A percentile compares a stretch with the other conserved stretches of the same genome.
Conservation (phyloP, 1,140 invertebrate genomes). For the Theocolax elegans region DNA sequence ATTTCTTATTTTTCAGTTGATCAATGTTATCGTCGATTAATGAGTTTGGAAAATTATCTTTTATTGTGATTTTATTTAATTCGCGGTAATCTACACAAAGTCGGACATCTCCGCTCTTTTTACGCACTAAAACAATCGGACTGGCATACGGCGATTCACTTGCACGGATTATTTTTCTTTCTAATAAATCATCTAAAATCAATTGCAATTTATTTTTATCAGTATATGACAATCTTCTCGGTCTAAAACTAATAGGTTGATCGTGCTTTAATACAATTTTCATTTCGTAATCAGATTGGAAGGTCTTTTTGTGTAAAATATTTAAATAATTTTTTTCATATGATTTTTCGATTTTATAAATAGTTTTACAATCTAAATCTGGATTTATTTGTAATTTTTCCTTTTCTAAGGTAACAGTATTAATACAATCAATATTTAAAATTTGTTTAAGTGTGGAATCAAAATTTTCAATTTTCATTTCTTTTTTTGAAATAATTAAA, state of each 20-base stretch:
- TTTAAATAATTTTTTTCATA: no score
- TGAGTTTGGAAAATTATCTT: constrained; percentile 51
- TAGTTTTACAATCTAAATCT: no score
- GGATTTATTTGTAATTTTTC: no score
- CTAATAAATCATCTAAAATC: not conserved
- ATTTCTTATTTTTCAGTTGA: not conserved
- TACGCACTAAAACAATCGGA: constrained; percentile 41
- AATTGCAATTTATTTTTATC: not conserved
- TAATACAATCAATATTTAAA: no score
- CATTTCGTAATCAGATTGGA: no score
- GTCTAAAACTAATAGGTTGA: constrained; percentile 43
- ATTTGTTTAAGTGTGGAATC: no score
- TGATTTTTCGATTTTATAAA: no score
- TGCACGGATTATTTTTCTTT: not conserved
- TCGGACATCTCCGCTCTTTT: not conserved
- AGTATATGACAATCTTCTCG: constrained; percentile 16
- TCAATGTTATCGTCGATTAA: constrained; percentile 46
- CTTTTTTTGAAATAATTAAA: no score
- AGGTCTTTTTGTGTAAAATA: no score
- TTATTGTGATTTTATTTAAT: constrained; percentile 59
- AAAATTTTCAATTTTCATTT: no score
- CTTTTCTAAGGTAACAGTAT: no score
- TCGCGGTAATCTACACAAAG: constrained; percentile 31
- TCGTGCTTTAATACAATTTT: no score
- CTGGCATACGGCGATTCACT: constrained; percentile 39